Evolutionary conservation across 2,888 invertebrate genomes (phyloP).

Genomic region (Candidula unifasciata): DNA sequence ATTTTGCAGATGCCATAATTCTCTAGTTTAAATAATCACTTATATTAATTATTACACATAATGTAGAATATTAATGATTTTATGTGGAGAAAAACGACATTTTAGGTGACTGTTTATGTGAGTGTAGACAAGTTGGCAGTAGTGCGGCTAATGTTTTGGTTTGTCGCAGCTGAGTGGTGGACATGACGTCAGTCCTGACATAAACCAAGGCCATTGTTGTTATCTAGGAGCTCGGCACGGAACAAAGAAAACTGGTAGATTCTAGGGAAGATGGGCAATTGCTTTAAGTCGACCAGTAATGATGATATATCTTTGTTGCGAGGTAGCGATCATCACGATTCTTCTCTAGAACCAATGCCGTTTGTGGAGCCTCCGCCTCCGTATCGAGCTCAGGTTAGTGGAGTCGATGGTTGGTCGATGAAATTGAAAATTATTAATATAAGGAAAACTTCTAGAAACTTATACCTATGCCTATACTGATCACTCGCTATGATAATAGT

Average conservation of each 20-base stretch:
- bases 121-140: neutral
- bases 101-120: neutral
- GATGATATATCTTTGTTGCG: constrained; percentile 79
- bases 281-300: constrained; percentile 77
- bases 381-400: constrained; percentile 62
- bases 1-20: no score
- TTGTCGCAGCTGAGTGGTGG: constrained; percentile 52
- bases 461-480: no score
- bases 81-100: neutral
- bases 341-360: constrained; percentile 65
- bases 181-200: constrained; percentile 46
- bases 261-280: constrained; percentile 77
- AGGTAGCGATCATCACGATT: constrained; percentile 73
- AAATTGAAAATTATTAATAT: neutral
- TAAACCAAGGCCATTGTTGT: constrained; percentile 41
- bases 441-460: no score
- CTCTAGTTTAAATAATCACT: no score
- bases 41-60: no score
- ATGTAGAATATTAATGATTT: neutral
- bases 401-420: neutral
- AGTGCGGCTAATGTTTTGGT: constrained; percentile 57
- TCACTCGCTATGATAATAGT: no score
- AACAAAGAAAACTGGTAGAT: neutral
- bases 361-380: constrained; percentile 76
- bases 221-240: constrained; percentile 6